These are phyloP conservation scores for Malurus alboscapulatus DNA, from an alignment of 2,113 vertebrate species.

Conservation along the genomic window DNA sequence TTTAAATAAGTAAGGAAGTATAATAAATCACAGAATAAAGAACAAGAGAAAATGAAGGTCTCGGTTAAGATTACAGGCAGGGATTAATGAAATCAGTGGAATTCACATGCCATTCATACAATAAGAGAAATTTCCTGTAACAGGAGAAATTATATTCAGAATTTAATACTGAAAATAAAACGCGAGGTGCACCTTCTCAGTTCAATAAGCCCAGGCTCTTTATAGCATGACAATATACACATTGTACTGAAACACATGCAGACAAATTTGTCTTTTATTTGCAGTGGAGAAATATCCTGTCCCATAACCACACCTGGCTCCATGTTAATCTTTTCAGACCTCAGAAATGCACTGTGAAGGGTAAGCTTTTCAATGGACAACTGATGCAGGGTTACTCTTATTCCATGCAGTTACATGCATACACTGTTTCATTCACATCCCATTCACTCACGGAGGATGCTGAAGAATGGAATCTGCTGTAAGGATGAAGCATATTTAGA, in stretches of 20 bases:
- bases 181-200: not conserved
- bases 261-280: not conserved
- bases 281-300: not conserved
- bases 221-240: not conserved
- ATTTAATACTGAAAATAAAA: not conserved
- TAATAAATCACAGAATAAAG: not conserved
- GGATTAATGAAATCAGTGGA: not conserved
- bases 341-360: not conserved
- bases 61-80: not conserved
- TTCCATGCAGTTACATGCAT: not conserved
- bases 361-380: not conserved
- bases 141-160: not conserved
- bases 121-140: not conserved
- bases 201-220: not conserved
- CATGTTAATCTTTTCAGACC: fast-evolving
- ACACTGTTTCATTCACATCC: not conserved
- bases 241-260: not conserved
- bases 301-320: not conserved
- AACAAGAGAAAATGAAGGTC: not conserved
- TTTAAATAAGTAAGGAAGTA: not conserved
- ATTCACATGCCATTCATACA: not conserved
- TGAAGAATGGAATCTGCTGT: not conserved
- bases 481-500: not conserved
- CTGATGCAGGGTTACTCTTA: not conserved
- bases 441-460: not conserved